Evolutionary conservation across 2,888 invertebrate species (phyloP).

Genomic region (Lasioglossum figueresi): DNA sequence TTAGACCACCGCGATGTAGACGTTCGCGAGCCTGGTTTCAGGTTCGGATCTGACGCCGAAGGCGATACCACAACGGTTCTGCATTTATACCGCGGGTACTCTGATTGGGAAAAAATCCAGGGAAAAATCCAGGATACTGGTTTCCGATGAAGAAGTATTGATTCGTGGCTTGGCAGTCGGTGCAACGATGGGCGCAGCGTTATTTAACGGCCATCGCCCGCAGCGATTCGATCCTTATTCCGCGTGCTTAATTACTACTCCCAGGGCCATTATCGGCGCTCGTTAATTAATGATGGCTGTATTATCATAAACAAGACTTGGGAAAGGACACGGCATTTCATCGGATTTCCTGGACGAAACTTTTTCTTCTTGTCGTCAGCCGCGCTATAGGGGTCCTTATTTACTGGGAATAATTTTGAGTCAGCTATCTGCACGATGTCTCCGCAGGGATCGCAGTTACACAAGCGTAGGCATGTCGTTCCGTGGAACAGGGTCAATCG

Average conservation of each 20-base stretch:
- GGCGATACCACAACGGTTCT: constrained; percentile 12
- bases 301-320: constrained; percentile 4
- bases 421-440: background rate
- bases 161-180: constrained; percentile 14
- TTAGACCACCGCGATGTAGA: constrained; percentile 31
- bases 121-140: constrained; percentile 38
- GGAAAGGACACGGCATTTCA: background rate
- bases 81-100: background rate
- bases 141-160: constrained; percentile 28
- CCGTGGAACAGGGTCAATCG: constrained; percentile 20
- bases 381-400: no score
- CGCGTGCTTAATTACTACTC: constrained; percentile 37
- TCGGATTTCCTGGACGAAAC: background rate
- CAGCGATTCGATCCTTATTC: constrained; percentile 22
- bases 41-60: constrained; percentile 11
- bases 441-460: background rate
- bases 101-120: constrained; percentile 15
- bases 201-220: constrained; percentile 30
- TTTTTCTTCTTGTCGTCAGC: background rate
- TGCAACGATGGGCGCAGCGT: constrained; percentile 4
- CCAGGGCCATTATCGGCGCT: constrained; percentile 20
- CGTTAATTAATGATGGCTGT: constrained; percentile 22
- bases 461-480: constrained; percentile 1
- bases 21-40: constrained; percentile 7
- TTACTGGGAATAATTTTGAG: no score